A percentile compares a stretch with the other conserved stretches of the same genome.
Evolutionary conservation across 1,140 invertebrate species (phyloP).

Genomic region (Drosophila arizonae): DNA sequence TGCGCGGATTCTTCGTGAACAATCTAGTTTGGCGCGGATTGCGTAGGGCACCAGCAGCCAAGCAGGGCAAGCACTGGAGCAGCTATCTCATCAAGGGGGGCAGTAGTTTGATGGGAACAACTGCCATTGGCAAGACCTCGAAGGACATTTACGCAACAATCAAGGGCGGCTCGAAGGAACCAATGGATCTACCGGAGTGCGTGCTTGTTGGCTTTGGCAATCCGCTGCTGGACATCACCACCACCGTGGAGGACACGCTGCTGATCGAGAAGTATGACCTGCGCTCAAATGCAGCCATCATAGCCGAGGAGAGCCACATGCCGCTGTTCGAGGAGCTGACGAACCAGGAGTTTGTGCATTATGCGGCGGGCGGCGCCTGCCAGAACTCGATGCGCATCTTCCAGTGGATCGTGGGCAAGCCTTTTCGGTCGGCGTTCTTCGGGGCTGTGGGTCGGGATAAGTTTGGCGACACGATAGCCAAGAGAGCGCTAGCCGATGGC

Average conservation of each 20-base stretch:
- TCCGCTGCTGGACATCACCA: conserved; percentile 64
- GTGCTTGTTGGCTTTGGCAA: conserved; percentile 62
- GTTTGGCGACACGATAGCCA: conserved; percentile 92
- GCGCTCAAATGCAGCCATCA: conserved; percentile 95
- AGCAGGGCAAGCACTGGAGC: neutral
- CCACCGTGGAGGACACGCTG: conserved; percentile 26
- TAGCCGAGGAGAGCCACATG: conserved; percentile 95
- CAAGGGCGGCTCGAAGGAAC: neutral
- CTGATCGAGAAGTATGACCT: conserved; percentile 91
- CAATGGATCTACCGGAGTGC: conserved; percentile 42
- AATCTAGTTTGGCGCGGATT: neutral
- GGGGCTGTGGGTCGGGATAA: conserved; percentile 97
- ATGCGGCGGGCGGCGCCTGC: conserved; percentile 95
- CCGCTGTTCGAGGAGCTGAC: conserved; percentile 85
- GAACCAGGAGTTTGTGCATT: conserved; percentile 90
- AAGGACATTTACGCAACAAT: neutral
- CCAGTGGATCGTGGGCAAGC: conserved; percentile 95
- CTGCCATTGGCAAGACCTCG: neutral
- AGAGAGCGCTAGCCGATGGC: conserved; percentile 91
- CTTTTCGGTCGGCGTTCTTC: conserved; percentile 92
- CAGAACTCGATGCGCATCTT: conserved; percentile 96
- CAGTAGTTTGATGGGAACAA: neutral
- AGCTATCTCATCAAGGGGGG: neutral
- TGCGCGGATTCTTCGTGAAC: neutral
- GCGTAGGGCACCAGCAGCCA: too few relatives aligned